Percentiles rank a stretch among this genome's conserved stretches.
Conservation (phyloP, 2,797 vertebrate species). For the Betta splendens region DNA sequence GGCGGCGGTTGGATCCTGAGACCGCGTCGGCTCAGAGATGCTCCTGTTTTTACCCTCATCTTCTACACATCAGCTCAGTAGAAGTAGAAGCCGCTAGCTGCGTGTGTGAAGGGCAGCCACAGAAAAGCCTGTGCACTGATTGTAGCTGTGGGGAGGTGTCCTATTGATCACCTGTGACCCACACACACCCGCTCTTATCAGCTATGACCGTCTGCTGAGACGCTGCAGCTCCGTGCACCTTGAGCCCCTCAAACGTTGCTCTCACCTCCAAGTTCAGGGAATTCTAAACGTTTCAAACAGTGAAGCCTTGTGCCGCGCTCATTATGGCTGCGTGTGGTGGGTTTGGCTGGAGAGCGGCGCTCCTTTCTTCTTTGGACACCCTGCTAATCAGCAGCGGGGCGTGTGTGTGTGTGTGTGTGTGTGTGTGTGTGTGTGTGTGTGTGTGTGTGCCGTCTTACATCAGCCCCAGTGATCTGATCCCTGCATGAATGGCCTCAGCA, state of each 20-base stretch:
- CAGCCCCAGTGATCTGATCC: slow-evolving; percentile 71
- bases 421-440: slow-evolving; percentile 40
- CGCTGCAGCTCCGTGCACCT: slow-evolving; percentile 4
- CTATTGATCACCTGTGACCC: slow-evolving; percentile 70
- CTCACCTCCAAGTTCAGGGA: slow-evolving; percentile 22
- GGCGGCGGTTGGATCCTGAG: slow-evolving; percentile 41
- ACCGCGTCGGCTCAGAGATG: slow-evolving; percentile 21
- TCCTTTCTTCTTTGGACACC: slow-evolving; percentile 67
- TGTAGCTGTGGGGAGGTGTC: slow-evolving; percentile 72
- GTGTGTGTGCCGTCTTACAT: slow-evolving; percentile 63
- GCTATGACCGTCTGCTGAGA: slow-evolving; percentile 59
- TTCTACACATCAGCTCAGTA: slow-evolving; percentile 22
- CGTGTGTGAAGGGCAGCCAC: slow-evolving; percentile 73
- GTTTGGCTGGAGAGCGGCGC: slow-evolving; percentile 50
- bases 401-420: slow-evolving; percentile 38
- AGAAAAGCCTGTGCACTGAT: slow-evolving; percentile 75
- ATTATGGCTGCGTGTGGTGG: slow-evolving; percentile 60
- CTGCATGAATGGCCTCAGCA: slow-evolving; percentile 64
- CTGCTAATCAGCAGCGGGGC: slow-evolving; percentile 66
- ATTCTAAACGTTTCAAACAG: slow-evolving; percentile 40
- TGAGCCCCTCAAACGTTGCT: slow-evolving; percentile 23
- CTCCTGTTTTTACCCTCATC: too few relatives aligned
- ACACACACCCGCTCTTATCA: slow-evolving; percentile 50
- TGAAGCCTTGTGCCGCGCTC: slow-evolving; percentile 46
- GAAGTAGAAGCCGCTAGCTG: slow-evolving; percentile 63